Evolutionary conservation across 2,113 vertebrate species (phyloP).

Genomic region (Callocephalon fimbriatum): DNA sequence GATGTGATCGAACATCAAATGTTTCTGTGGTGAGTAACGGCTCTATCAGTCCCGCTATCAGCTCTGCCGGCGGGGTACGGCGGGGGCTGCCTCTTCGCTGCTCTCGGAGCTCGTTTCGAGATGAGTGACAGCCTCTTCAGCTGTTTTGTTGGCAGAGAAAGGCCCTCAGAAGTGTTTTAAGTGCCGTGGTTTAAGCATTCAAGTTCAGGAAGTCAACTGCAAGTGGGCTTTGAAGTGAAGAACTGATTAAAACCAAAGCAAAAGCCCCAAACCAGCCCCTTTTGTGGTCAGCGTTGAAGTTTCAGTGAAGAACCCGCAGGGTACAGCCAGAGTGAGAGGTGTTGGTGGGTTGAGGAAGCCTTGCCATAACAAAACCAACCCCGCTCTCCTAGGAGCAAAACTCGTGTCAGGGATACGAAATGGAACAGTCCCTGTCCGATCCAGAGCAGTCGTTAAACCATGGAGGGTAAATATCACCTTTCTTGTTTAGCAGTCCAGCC

Average conservation of each 20-base stretch:
- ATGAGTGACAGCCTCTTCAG: not conserved
- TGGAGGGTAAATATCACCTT: not conserved
- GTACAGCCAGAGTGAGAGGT: not conserved
- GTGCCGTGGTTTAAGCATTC: not conserved
- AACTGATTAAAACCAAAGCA: not conserved
- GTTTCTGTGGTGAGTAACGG: not conserved
- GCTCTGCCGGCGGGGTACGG: not conserved
- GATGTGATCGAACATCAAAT: not conserved
- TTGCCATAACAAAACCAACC: fast-evolving
- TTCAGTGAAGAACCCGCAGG: not conserved
- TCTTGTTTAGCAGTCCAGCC: not conserved
- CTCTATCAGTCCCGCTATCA: not conserved
- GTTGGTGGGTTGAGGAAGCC: not conserved
- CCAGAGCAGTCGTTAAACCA: not conserved
- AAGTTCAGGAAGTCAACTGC: not conserved
- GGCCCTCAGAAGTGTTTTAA: not conserved
- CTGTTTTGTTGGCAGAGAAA: not conserved
- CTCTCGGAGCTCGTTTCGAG: not conserved
- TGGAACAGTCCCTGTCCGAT: not conserved
- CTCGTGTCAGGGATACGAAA: not conserved
- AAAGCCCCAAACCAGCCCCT: fast-evolving
- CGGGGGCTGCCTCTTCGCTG: not conserved
- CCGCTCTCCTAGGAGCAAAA: not conserved
- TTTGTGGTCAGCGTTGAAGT: not conserved
- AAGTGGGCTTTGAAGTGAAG: slow-evolving; percentile 5